Conservation (phyloP, 1,140 invertebrate species). For the Pogonus chalceus region DNA sequence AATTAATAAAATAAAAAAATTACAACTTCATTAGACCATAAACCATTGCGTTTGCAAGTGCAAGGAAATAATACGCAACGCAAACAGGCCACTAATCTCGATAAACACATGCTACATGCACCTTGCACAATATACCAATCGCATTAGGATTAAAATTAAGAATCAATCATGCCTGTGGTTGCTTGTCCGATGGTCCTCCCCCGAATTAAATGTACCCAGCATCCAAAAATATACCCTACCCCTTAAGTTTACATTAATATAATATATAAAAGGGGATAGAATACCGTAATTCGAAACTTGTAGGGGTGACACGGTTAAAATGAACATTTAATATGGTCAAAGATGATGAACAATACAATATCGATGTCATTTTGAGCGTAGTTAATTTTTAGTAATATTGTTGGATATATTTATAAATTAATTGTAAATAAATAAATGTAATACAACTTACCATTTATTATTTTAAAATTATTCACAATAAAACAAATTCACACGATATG, state of each 20-base stretch:
- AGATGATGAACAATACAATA: constrained; percentile 9
- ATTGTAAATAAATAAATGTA: constrained; percentile 8
- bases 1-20: too few species aligned
- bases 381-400: constrained; percentile 5
- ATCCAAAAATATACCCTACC: background rate
- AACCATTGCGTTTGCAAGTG: too few species aligned
- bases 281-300: background rate
- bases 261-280: constrained; percentile 9
- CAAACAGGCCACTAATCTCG: constrained; percentile 14
- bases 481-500: constrained; percentile 2
- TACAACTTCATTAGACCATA: too few species aligned
- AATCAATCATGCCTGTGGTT: constrained; percentile 17
- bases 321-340: constrained; percentile 18
- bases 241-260: background rate
- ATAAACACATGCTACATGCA: constrained; percentile 13
- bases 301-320: constrained; percentile 12
- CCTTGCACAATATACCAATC: constrained; percentile 12
- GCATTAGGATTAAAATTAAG: constrained; percentile 18
- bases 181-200: too few species aligned
- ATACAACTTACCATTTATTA: constrained; percentile 4
- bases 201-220: too few species aligned
- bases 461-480: background rate
- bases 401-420: constrained; percentile 1
- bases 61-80: constrained; percentile 10
- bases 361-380: constrained; percentile 7